These are phyloP conservation scores for Noctilio leporinus DNA, from an alignment of 2,113 vertebrate genomes.

Conservation along the genomic window DNA sequence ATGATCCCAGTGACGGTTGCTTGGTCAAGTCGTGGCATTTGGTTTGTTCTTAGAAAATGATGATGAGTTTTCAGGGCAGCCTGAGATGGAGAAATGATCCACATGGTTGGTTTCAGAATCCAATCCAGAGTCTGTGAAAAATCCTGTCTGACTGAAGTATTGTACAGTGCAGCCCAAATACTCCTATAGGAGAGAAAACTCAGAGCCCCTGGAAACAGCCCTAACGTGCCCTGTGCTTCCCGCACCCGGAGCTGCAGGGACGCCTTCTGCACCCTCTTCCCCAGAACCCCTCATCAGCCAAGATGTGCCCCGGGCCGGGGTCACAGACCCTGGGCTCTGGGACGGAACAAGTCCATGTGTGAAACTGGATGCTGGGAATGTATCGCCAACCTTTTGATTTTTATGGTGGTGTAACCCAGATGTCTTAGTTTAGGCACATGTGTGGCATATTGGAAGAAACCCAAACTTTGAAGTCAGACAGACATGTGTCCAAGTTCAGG, in stretches of 20 bases:
- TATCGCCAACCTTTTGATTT: neutral
- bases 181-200: neutral
- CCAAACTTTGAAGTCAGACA: conserved; percentile 30
- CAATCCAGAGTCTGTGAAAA: neutral
- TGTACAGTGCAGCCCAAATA: neutral
- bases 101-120: neutral
- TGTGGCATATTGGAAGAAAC: neutral
- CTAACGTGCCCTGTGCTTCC: neutral
- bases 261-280: neutral
- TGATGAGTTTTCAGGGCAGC: neutral
- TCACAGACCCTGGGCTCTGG: neutral
- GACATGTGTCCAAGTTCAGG: neutral
- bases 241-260: accelerated
- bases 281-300: neutral
- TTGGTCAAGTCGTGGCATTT: neutral
- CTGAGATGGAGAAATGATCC: neutral
- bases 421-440: conserved; percentile 16
- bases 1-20: accelerated
- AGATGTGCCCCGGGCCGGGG: neutral
- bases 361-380: neutral
- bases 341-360: neutral
- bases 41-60: neutral
- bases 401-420: neutral
- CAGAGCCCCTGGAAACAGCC: neutral
- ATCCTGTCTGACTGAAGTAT: neutral